Evolutionary conservation across 2,888 invertebrate species (phyloP).

Genomic region (Lasioglossum marginatum): DNA sequence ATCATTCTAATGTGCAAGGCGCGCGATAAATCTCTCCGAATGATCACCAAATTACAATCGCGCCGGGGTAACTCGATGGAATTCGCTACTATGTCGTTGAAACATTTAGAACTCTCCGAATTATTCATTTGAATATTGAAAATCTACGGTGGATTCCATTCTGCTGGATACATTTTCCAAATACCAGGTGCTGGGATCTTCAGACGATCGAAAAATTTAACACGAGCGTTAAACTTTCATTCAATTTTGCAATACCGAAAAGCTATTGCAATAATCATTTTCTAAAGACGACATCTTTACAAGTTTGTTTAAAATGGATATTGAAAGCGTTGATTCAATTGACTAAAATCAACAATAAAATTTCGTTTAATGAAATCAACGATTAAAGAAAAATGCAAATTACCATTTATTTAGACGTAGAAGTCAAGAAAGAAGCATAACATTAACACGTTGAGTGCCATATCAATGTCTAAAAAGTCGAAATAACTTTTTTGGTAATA

Average conservation of each 20-base stretch:
- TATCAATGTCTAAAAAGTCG: too few relatives aligned
- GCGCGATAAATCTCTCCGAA: conserved; percentile 36
- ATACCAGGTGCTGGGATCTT: not conserved
- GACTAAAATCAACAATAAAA: too few relatives aligned
- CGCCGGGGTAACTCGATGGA: conserved; percentile 29
- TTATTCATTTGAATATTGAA: conserved; percentile 36
- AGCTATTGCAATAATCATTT: not conserved
- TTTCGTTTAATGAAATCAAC: too few relatives aligned
- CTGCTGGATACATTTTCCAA: conserved; percentile 12
- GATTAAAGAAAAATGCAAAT: too few relatives aligned
- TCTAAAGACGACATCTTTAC: not conserved
- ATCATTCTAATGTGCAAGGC: not conserved
- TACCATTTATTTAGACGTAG: too few relatives aligned
- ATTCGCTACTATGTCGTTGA: conserved; percentile 18
- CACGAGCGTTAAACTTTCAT: not conserved
- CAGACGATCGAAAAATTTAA: not conserved
- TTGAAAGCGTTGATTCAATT: too few relatives aligned
- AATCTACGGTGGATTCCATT: conserved; percentile 22
- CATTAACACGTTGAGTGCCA: too few relatives aligned
- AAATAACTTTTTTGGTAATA: too few relatives aligned
- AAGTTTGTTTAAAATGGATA: too few relatives aligned
- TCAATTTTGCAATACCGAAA: not conserved
- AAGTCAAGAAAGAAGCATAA: too few relatives aligned
- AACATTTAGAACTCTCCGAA: conserved; percentile 49
- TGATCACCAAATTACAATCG: conserved; percentile 35